Percentiles rank a stretch among this genome's conserved stretches.
Evolutionary conservation across 2,113 vertebrate genomes (phyloP).

Genomic region (human): GRCh38 chr2:107991501-107992000

Average conservation of each 20-base stretch:
- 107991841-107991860: not conserved
- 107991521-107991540: not conserved
- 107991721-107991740: not conserved
- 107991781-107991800: not conserved
- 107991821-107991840: not conserved
- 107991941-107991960: not conserved
- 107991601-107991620: fast-evolving
- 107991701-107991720: not conserved
- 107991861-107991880: not conserved
- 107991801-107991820: not conserved
- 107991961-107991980: not conserved
- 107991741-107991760: not conserved
- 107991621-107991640: not conserved
- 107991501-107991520: not conserved
- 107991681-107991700: not conserved
- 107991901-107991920: not conserved
- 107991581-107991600: fast-evolving
- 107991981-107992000: not conserved
- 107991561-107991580: not conserved
- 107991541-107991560: not conserved
- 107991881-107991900: not conserved
- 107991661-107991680: not conserved
- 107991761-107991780: not conserved
- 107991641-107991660: not conserved
- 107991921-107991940: not conserved